A percentile compares a stretch with the other conserved stretches of the same genome.
These are phyloP conservation scores for Aphaenogaster ashmeadi DNA, from an alignment of 1,140 invertebrate genomes.

Conservation along the genomic window DNA sequence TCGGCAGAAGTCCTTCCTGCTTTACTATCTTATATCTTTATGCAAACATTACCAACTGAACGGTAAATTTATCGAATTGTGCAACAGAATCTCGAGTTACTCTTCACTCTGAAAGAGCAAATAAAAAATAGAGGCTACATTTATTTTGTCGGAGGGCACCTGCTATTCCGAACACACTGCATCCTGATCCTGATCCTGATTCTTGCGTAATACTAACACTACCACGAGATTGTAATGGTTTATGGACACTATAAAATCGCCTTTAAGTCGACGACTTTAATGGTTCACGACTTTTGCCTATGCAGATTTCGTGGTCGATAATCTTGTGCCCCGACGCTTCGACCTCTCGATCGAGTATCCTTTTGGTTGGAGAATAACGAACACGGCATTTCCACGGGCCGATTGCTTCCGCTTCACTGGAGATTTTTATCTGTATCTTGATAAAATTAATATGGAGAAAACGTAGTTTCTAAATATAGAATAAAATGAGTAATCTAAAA, in stretches of 20 bases:
- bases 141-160: conserved; percentile 58
- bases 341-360: conserved; percentile 76
- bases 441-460: conserved; percentile 52
- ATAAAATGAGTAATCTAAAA: neutral
- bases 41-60: neutral
- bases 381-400: conserved; percentile 39
- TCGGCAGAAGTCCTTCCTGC: neutral
- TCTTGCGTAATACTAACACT: conserved; percentile 71
- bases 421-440: conserved; percentile 26
- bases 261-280: conserved; percentile 80
- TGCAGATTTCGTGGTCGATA: conserved; percentile 85
- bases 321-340: conserved; percentile 76
- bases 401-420: conserved; percentile 45
- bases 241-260: conserved; percentile 81
- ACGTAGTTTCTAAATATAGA: neutral
- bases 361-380: conserved; percentile 49
- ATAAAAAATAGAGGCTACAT: neutral
- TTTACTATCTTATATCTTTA: neutral
- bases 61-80: neutral
- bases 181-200: conserved; percentile 67
- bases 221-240: conserved; percentile 58
- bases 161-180: conserved; percentile 30
- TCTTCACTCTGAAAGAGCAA: neutral
- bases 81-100: conserved; percentile 17
- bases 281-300: conserved; percentile 84